These are phyloP conservation scores for Gymnothorax reevesii DNA, from an alignment of 2,797 vertebrate species.

Conservation along the genomic window DNA sequence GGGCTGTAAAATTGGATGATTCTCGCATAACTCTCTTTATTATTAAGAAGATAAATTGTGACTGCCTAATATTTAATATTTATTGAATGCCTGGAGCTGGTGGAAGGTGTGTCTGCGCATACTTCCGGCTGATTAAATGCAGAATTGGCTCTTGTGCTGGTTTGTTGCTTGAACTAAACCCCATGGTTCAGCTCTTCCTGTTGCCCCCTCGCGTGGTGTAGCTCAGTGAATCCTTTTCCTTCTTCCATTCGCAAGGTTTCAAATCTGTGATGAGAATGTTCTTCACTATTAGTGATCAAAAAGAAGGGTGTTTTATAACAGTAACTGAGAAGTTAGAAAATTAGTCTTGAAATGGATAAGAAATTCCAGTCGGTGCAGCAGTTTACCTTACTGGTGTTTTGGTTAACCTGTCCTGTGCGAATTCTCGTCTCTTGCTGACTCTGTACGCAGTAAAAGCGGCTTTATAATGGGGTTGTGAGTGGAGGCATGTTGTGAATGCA, in stretches of 20 bases:
- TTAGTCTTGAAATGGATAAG: too few species aligned
- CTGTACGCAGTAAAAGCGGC: neutral
- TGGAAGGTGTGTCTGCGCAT: neutral
- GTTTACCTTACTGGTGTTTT: too few species aligned
- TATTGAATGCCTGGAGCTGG: neutral
- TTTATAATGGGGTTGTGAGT: constrained; percentile 4
- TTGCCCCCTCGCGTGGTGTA: neutral
- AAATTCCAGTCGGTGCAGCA: too few species aligned
- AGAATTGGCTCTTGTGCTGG: neutral
- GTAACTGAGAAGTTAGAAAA: too few species aligned
- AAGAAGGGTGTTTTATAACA: too few species aligned
- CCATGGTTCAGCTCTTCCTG: neutral
- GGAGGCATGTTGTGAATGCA: neutral
- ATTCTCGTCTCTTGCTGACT: neutral
- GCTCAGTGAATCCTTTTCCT: too few species aligned
- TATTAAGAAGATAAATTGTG: neutral
- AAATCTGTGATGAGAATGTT: too few species aligned
- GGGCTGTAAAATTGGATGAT: neutral
- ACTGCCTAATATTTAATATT: neutral
- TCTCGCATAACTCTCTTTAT: neutral
- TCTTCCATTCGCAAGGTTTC: too few species aligned
- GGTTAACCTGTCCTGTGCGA: neutral
- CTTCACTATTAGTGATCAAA: too few species aligned
- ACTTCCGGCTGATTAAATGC: neutral
- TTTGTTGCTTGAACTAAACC: neutral